These are phyloP conservation scores for Euwallacea similis DNA, from an alignment of 1,140 invertebrate genomes.

Conservation along the genomic window DNA sequence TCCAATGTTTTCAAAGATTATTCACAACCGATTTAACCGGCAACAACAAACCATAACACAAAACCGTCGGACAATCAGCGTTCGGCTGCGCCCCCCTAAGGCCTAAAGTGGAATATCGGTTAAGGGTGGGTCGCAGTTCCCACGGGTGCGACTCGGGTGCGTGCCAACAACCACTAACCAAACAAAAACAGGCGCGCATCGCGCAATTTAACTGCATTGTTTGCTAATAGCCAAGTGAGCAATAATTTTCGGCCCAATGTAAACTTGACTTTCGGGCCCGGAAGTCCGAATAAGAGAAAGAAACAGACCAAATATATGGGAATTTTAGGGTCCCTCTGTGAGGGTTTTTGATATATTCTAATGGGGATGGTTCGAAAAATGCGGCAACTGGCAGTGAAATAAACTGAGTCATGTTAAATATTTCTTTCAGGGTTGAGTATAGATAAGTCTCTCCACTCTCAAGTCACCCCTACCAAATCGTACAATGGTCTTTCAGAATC, in stretches of 20 bases:
- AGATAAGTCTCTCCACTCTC: conserved; percentile 47
- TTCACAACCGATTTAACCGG: too few species aligned
- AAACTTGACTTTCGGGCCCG: conserved; percentile 32
- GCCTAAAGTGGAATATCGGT: background rate
- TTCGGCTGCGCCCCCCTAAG: too few species aligned
- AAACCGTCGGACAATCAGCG: too few species aligned
- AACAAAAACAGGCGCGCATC: conserved; percentile 44
- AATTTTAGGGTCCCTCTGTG: background rate
- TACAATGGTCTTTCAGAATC: conserved; percentile 49
- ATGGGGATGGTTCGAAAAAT: too few species aligned
- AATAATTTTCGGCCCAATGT: conserved; percentile 33
- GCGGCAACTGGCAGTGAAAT: background rate
- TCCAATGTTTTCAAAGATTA: too few species aligned
- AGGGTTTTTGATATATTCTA: background rate
- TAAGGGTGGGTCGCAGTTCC: conserved; percentile 43
- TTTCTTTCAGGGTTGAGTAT: conserved; percentile 42
- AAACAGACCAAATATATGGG: background rate
- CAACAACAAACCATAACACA: too few species aligned
- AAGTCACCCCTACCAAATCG: conserved; percentile 45
- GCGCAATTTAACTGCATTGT: conserved; percentile 49
- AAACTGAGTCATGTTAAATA: background rate
- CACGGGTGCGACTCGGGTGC: conserved; percentile 46
- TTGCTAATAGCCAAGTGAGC: conserved; percentile 44
- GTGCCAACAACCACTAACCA: conserved; percentile 49
- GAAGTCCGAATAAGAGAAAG: conserved; percentile 24